Base-by-base conservation (phyloP, 2,888 invertebrate species). In the Parelbella ahira region DNA sequence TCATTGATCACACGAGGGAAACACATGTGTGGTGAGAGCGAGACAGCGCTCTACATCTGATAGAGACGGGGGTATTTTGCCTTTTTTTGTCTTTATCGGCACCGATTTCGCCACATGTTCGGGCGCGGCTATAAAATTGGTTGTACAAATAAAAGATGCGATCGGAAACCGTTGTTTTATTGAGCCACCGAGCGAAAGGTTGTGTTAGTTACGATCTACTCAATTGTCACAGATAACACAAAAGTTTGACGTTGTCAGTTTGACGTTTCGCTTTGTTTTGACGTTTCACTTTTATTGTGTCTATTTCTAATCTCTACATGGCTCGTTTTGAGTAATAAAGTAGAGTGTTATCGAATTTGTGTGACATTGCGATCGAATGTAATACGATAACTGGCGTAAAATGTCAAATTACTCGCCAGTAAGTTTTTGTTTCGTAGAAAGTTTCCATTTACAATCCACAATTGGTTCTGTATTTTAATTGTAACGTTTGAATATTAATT, bases 31-130 rank as follows among this genome's bases (percentile, higher is more conserved):
- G 33, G 52, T 13, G 30, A 38, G 62, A 74, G 18, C 30, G 65
- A 39, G 76, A 77, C 52, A 33, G 44, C 21, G 62, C 53, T 57
- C 62, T 69, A 56, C 55, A 45, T 19, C 3, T 1, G 59, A 75
- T 15, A 19, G 66, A 29, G 72, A 67, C 1, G 48, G 49, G 2
- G 27, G 25, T 45, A 45, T 44, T 33, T 56, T 63, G 58, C 63
- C 60, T 59, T 62, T 62, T 65, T 62, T 64, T 65, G 63, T 33
- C 60, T 55, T 54, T 53, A 54, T 57, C 61, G 59, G 69, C 77
- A 71, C 67, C 75, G 78, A 79, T 80, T 78, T 79, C 47, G 69
- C 72, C 79, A 78, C 71, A 76, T 80, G 78, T 62, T 65, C 51
- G 49, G 48, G 60, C 56, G 62, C 64, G 58, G 63, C 56, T 61